Base-by-base conservation (phyloP, 2,113 vertebrate genomes). In the Alouatta palliata region DNA sequence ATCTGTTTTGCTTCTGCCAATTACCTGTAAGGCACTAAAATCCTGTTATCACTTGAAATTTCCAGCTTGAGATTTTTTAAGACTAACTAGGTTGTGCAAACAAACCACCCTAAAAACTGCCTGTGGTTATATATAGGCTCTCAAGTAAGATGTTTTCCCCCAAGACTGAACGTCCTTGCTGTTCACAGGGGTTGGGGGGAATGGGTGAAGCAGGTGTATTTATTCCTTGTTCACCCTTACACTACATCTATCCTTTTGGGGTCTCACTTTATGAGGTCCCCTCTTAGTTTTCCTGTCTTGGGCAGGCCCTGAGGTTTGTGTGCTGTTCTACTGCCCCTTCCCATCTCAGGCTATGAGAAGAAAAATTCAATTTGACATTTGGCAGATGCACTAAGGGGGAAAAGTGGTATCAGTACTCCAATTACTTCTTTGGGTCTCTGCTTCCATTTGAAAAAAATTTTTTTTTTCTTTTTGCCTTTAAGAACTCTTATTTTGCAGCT, bases 151-250 rank as follows among this genome's bases (percentile, higher is more conserved):
- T 7, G 52, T 12, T 20, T 58, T 35, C 21, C 30, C 45, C 73
- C 45, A 45, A n/a, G 81, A 93, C 27, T 71, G 54, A 54, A 23
- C 32, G 43, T 92, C 61, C 70, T 43, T 79, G n/a, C 49, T 91
- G 14, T 32, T 52, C 2, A 3, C 3, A 2, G 23, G 37, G 8
- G 17, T 13, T 40, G 43, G 43, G 14, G 10, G 4, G 6, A 14
- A 14, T 3, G 7, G 7, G 7, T 54, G 68, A 61, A 56, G 61
- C 35, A 54, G 64, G 16, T 75, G 76, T 58, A 5, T 64, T 61
- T 43, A 30, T 12, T 73, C 61, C n/a, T 1, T n/a, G 68, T 32
- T 54, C 7, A 27, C 35, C 10, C 23, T 43, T 23, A 54, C 4
- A 3, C 19, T 61, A n/a, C 20, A 56, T 49, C 58, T 45, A 8